Evolutionary conservation across 2,888 invertebrate species (phyloP).

Genomic region (Lymantria monacha): DNA sequence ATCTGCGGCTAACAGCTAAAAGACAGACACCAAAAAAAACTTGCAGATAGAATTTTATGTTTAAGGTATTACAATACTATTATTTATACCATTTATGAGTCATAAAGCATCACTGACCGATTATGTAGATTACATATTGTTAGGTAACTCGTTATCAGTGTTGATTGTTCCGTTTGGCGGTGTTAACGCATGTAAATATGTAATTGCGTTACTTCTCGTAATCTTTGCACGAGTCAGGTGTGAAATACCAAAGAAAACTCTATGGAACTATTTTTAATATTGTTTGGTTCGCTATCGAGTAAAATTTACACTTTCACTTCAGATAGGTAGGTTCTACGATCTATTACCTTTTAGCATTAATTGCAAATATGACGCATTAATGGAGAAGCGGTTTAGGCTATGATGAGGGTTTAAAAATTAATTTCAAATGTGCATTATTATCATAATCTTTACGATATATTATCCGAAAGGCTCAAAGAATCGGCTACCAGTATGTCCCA

Average conservation of each 20-base stretch:
- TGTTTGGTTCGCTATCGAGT: background rate
- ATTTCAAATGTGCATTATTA: no score
- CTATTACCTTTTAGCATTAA: no score
- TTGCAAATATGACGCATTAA: no score
- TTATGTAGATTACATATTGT: conserved; percentile 36
- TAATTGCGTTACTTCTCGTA: conserved; percentile 30
- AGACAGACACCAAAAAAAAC: no score
- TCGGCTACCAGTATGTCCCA: no score
- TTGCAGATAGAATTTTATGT: no score
- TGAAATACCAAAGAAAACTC: conserved; percentile 13
- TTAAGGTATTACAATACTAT: background rate
- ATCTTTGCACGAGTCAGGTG: conserved; percentile 28
- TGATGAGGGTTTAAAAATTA: no score
- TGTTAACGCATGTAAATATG: conserved; percentile 24
- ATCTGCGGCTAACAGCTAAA: no score
- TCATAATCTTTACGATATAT: no score
- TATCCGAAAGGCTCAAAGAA: no score
- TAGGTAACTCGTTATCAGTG: conserved; percentile 33
- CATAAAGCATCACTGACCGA: conserved; percentile 36
- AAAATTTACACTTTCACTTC: background rate
- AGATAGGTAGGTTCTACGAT: no score
- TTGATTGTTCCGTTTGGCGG: conserved; percentile 26
- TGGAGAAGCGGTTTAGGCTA: no score
- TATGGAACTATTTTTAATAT: conserved; percentile 4
- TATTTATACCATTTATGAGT: conserved; percentile 14